A percentile compares a stretch with the other conserved stretches of the same genome.
phyloP scores from a whole-genome alignment of 2,797 vertebrate genomes.

The Antrozous pallidus region DNA sequence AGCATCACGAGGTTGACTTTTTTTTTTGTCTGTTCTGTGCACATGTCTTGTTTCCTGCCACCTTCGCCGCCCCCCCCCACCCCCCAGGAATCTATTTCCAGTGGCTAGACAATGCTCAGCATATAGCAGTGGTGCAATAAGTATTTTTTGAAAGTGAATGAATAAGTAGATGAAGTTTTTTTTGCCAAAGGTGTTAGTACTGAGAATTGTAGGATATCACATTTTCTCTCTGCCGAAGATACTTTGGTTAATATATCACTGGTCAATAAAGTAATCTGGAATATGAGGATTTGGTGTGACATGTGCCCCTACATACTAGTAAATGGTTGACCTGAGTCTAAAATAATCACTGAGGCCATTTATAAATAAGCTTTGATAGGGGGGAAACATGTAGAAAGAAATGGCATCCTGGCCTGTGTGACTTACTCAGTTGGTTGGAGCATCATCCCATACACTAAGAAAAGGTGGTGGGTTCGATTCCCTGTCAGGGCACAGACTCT shows the following conservation, averaged over 20 bases:
- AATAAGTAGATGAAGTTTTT: background rate
- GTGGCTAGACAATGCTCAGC: background rate
- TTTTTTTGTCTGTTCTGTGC: background rate
- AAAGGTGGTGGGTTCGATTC: too few relatives aligned
- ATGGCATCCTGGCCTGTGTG: too few relatives aligned
- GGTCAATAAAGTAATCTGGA: background rate
- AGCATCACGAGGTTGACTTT: background rate
- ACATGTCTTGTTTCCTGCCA: accelerated
- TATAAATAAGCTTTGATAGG: background rate
- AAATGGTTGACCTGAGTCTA: background rate
- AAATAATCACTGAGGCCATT: background rate
- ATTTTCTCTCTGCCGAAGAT: background rate
- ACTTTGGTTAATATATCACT: background rate
- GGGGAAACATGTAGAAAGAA: background rate
- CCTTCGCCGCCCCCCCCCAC: background rate
- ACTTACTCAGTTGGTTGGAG: too few relatives aligned
- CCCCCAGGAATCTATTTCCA: background rate
- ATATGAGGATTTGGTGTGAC: background rate
- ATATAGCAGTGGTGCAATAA: background rate
- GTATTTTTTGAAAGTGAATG: background rate
- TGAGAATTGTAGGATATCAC: background rate
- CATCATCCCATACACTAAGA: too few relatives aligned
- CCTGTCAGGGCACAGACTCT: too few relatives aligned
- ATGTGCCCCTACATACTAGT: background rate
- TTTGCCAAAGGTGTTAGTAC: background rate